Base-by-base conservation (phyloP, 2,888 invertebrate genomes). In the Zygothrica quintamaculata region DNA sequence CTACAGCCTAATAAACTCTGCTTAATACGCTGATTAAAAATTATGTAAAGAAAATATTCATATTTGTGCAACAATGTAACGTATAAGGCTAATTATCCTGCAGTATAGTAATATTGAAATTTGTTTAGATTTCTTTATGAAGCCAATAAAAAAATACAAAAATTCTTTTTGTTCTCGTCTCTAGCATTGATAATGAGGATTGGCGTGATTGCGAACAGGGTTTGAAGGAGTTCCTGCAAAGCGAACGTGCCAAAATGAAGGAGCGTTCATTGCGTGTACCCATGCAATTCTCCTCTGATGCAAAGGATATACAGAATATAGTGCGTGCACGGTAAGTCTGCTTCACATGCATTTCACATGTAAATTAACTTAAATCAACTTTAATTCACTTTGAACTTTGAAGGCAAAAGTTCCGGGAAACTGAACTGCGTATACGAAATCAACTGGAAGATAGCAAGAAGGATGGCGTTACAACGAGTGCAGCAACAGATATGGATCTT, bases 191-290 rank as follows among this genome's bases (percentile, higher is more conserved):
- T 25, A 88, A 90, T 47, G 84, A 88, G 18, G 88, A 90, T 29
- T 91, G 90, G 89, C 88, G 89, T 9, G 78, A 84, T 1, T 90
- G 90, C 52, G 91, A 91, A 61, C 84, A 89, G 40, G 78, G 80
- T 36, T 68, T 91, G 4, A 89, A 88, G 65, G 86, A 88, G 29
- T 91, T 91, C 77, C 80, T 91, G 0, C 87, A 90, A 40, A 62
- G 64, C 9, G 89, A 91, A 62, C 84, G 88, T 0, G 74, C 75
- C 16, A 87, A 88, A 56, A 90, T 90, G 89, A 89, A 89, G 66
- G 89, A 88, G 53, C 89, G 89, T 33, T 88, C 89, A 0, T 6
- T 72, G 34, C 85, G 80, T 4, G 51, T 79, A 3, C 76, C 90
- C n/a, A 78, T 73, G 25, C 88, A 77, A 5, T 90, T 73, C 64